Evolutionary conservation across 2,113 vertebrate species (phyloP), one percentile per base, ranked within the genome.

Genomic region (Caracal caracal): DNA sequence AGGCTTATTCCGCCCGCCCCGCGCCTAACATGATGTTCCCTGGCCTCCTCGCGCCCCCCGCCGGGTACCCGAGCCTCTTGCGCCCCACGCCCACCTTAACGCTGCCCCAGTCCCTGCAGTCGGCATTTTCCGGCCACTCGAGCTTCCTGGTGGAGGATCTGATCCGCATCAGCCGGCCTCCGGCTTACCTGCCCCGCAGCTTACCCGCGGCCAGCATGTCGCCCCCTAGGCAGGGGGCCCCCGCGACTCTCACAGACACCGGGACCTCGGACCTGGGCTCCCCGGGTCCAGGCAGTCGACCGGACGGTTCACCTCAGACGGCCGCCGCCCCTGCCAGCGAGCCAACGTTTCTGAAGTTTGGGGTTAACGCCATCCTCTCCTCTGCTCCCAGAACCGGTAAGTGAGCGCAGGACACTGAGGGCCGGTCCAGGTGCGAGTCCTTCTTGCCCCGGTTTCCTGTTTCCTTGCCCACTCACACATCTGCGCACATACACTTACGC

Each of bases 331-430:
- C 98, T 81, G 95, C 94, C 97, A 85, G 75, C 92, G 99, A 99
- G 40, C 98, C 99, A 37, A 99, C 98, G 65, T 99, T 99, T 98
- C 99, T 99, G 5, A 99, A 99, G 98, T 99, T 99, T 90, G 99
- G 99, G 37, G 99, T 99, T 95, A 99, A 99, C 63, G 99, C 99
- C 94, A 99, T 99, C 80, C 99, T 99, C 76, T 99, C 99, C 13
- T 99, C 99, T 1, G 95, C 99, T 13, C 98, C 99, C 76, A 99
- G 99, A 78, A 98, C 98, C 70, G 99, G 99, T 99, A 98, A 99
- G 99, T 37, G 78, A 30, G 53, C 30, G n/a, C 75, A 10, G 9
- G 53, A 28, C 20, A 19, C 56, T 0, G 78, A 81, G 56, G 56
- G 66, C 8, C 0, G 0, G 26, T 20, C 35, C 49, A 71, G 90